Evolutionary conservation across 2,797 vertebrate species (phyloP), one percentile per base, ranked within the genome.

Genomic region (Malacoctenus gilli): DNA sequence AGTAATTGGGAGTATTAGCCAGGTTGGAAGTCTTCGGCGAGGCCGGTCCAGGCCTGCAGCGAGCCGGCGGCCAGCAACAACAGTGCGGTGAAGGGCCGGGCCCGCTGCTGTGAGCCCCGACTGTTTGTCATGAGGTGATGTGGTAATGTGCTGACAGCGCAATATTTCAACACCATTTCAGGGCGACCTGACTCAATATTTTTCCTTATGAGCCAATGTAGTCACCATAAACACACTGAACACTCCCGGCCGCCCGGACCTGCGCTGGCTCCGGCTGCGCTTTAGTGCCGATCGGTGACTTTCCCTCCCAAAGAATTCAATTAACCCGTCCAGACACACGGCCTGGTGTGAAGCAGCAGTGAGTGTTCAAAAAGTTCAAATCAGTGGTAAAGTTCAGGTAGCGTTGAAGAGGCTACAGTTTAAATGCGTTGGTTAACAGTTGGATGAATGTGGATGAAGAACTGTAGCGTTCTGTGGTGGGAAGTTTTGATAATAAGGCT

Each of bases 61-160:
- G 18, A 57, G 30, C 38, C 18, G 38, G 36, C 60, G 35, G 75
- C 80, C 87, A 85, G 76, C 12, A 72, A 63, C 80, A 89, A 85
- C 85, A 85, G 50, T 44, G 74, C 72, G 64, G 59, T 75, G 8
- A 46, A 65, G 56, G 56, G 56, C 72, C 18, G 43, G 54, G 42
- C 39, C 46, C 51, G 21, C 57, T 57, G 39, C 59, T 58, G 23
- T 44, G 32, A 35, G 75, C 54, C 63, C 51, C 40, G 25, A 68
- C 75, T 82, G 58, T 66, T 47, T 59, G 61, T 74, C 63, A 66
- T 19, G 64, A 77, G 68, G 82, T 82, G 75, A 75, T 72, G 79
- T 57, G 69, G 72, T 71, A 65, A 79, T 64, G 79, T 70, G 78
- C 69, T 76, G 83, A 85, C 74, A 78, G 68, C 54, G 11, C 35